Conservation (phyloP, 2,113 vertebrate genomes). For the Ceyx cyanopectus region DNA sequence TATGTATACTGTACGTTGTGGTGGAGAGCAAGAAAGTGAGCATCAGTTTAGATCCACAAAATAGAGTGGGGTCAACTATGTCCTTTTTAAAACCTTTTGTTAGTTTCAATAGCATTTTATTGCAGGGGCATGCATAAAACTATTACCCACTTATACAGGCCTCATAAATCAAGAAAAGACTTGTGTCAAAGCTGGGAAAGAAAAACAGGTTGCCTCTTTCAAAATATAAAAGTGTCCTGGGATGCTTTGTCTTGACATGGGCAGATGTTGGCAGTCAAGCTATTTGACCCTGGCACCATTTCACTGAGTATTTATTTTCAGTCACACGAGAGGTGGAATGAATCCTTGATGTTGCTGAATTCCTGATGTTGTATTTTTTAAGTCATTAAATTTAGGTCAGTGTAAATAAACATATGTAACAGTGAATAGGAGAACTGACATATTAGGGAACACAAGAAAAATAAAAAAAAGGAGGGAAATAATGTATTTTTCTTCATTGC, state of each 20-base stretch:
- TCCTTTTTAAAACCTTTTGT: not conserved
- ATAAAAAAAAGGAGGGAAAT: not conserved
- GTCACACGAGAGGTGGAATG: not conserved
- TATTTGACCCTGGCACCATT: slow-evolving; percentile 17
- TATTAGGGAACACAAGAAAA: not conserved
- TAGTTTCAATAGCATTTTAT: not conserved
- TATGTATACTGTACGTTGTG: not conserved
- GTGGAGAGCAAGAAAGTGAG: not conserved
- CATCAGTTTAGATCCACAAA: not conserved
- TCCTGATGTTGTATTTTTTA: not conserved
- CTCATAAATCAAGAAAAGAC: slow-evolving; percentile 7
- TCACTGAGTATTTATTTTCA: slow-evolving; percentile 19
- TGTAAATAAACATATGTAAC: not conserved
- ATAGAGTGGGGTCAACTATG: not conserved
- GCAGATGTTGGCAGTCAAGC: slow-evolving; percentile 12
- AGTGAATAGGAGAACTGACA: not conserved
- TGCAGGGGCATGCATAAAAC: not conserved
- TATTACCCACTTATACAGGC: not conserved
- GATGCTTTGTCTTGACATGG: slow-evolving; percentile 56
- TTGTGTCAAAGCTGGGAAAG: slow-evolving; percentile 1
- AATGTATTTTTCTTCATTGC: not conserved
- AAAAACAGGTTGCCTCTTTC: slow-evolving; percentile 35
- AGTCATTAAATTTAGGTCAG: not conserved
- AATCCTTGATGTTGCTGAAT: not conserved
- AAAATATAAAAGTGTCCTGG: slow-evolving; percentile 15